Evolutionary conservation across 2,888 invertebrate genomes (phyloP).

Genomic region (Pediacus dermestoides): DNA sequence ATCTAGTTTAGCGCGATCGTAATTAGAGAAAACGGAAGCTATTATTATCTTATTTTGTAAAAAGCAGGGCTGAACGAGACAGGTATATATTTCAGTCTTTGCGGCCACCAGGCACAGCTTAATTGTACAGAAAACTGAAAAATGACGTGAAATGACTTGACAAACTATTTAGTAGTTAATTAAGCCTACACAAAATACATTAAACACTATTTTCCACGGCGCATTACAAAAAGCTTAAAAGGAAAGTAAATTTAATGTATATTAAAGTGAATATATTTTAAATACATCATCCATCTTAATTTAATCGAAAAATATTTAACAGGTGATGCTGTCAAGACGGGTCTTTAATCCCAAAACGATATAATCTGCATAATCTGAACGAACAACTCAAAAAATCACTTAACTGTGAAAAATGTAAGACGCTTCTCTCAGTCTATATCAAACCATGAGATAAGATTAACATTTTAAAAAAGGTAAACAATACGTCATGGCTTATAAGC

Average conservation of each 20-base stretch:
- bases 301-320: slow-evolving; percentile 23
- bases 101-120: not conserved
- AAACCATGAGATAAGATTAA: slow-evolving; percentile 28
- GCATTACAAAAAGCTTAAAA: not conserved
- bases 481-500: too few relatives aligned
- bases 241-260: not conserved
- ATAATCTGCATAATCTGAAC: slow-evolving; percentile 31
- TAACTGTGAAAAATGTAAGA: slow-evolving; percentile 31
- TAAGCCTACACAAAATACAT: not conserved
- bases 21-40: slow-evolving; percentile 2
- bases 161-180: not conserved
- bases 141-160: slow-evolving; percentile 1
- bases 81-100: not conserved
- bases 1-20: too few relatives aligned
- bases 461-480: too few relatives aligned
- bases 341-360: slow-evolving; percentile 18
- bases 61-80: too few relatives aligned
- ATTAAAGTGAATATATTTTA: not conserved
- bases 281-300: slow-evolving; percentile 23
- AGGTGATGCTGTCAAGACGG: slow-evolving; percentile 26
- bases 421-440: slow-evolving; percentile 26
- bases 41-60: slow-evolving; percentile 1
- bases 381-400: slow-evolving; percentile 28
- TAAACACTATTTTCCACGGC: not conserved
- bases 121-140: too few relatives aligned